Evolutionary conservation across 2,888 invertebrate genomes (phyloP), one percentile per base, ranked within the genome.

Genomic region (Oxytorus armatus): DNA sequence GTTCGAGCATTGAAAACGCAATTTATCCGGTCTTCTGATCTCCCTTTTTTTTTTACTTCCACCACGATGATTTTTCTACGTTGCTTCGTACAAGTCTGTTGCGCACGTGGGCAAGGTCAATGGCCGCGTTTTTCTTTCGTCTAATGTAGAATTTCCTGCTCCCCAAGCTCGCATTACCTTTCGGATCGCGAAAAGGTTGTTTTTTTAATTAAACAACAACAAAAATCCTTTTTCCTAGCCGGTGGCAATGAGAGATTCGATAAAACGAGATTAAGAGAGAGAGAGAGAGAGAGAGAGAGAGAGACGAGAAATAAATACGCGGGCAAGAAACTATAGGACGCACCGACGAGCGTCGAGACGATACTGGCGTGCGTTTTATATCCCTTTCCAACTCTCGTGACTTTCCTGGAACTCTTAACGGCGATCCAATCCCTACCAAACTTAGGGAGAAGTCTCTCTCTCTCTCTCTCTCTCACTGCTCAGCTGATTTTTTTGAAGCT

Each of bases 81-180:
- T 33, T 25, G 42, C 68, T 70, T 44, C 39, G 18, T 49, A 42
- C 29, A 29, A 47, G 66, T 36, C 53, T 55, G 59, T 16, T 33
- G 68, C 68, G 68, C 80, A 77, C 80, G 80, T 77, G 80, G 77
- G 63, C 57, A 21, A 63, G 79, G 77, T 80, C 77, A 76, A 80
- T 49, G 68, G 23, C 66, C 73, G 72, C 65, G 51, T 49, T 59
- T 49, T 70, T 69, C 10, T 42, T 29, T 55, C 16, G 10, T 68
- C 53, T 42, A 53, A 49, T 36, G n/a, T n/a, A 16, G 39, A 7
- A 23, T 21, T n/a, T 29, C 51, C 1, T 23, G 1, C 47, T 25
- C 18, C n/a, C 33, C 33, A n/a, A 39, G 14, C 51, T 33, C 21
- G 7, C 33, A 47, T 16, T 44, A 11, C 29, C 11, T 18, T 33